A percentile compares a stretch with the other conserved stretches of the same genome.
Evolutionary conservation across 2,113 vertebrate genomes (phyloP).

Genomic region (Halichoerus grypus): DNA sequence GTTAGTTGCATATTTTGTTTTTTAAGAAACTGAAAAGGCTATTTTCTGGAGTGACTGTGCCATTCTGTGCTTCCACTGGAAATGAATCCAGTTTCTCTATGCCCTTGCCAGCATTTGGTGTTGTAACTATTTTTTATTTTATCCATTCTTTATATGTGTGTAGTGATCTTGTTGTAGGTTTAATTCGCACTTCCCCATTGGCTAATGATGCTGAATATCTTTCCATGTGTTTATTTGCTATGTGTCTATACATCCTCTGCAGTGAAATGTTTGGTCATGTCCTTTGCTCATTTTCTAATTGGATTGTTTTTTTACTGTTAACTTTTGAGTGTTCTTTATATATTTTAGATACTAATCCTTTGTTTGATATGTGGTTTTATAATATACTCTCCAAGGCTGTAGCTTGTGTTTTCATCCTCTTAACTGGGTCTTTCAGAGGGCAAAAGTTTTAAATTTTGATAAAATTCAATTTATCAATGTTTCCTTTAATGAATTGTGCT

Average conservation of each 20-base stretch:
- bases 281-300: constrained; percentile 11
- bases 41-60: not conserved
- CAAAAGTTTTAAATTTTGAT: not conserved
- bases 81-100: not conserved
- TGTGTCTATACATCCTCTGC: not conserved
- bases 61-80: not conserved
- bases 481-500: not conserved
- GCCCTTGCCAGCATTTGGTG: not conserved
- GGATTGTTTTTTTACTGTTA: not conserved
- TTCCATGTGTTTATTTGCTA: not conserved
- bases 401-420: not conserved
- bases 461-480: not conserved
- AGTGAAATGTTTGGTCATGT: not conserved
- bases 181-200: not conserved
- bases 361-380: not conserved
- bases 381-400: not conserved
- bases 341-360: not conserved
- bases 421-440: not conserved
- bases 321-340: not conserved
- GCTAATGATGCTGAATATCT: not conserved
- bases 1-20: not conserved
- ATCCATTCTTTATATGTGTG: not conserved
- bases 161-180: not conserved
- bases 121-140: not conserved
- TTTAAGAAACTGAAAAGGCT: not conserved